Base-by-base conservation (phyloP, 2,113 vertebrate species). In the Cynoglossus semilaevis region DNA sequence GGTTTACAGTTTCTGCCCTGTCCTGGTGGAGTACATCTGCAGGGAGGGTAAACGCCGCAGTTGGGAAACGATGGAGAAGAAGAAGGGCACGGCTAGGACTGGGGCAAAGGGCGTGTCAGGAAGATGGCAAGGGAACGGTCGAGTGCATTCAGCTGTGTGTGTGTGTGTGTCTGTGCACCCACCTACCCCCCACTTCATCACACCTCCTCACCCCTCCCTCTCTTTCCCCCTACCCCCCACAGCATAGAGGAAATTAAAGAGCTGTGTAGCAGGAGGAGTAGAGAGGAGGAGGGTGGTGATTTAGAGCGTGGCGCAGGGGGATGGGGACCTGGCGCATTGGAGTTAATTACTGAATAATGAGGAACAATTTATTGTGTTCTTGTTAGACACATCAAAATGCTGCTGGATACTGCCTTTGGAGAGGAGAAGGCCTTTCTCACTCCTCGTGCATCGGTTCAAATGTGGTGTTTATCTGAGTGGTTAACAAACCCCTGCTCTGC, bases 301-400 rank as follows among this genome's bases (percentile, higher is more conserved):
- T 88, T 90, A 89, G 81, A 88, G 84, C 70, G 63, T 67, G 74
- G 79, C 64, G 64, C 84, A 76, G 80, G 82, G 84, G 83, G 71
- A 76, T 84, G 83, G 84, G 82, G 86, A 85, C 80, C 77, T 67
- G 62, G 84, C 67, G 67, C 78, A 79, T 88, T 80, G 83, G 89
- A 92, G 90, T 91, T 92, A 92, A 92, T 92, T 91, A 91, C 91
- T 91, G 89, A 88, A 89, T 92, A 92, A 92, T 91, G 90, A 92
- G 90, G 85, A 89, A 89, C 91, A 90, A 92, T 92, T 92, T 91
- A 91, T 92, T 91, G 91, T 92, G 87, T 89, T 92, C 91, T 92
- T 90, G 89, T 92, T 92, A 91, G 87, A 88, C 89, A 88, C 89
- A 91, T 88, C 86, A 88, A 82, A 88, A 89, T 82, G 88, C 66